Evolutionary conservation across 2,888 invertebrate species (phyloP), one percentile per base, ranked within the genome.

Genomic region (Drosophila planitibia): DNA sequence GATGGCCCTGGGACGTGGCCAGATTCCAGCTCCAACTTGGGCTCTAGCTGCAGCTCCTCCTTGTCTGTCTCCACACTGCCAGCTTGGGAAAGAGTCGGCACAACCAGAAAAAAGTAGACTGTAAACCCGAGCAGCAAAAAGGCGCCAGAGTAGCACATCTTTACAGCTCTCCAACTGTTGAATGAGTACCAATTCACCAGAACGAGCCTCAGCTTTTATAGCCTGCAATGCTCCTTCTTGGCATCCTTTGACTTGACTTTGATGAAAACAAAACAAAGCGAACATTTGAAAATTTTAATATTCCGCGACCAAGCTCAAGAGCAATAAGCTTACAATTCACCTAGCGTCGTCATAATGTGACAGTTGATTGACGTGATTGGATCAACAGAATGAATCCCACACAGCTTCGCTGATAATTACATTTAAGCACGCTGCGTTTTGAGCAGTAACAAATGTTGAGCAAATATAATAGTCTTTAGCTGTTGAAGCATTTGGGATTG

Each of bases 351-450:
- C 4, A 4, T 41, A 39, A 39, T 51, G 68, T 78, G 82, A 75
- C 82, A 68, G 49, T 14, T 82, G 82, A 82, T 81, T 78, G 82
- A 83, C 83, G 39, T 71, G 70, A 82, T 74, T 81, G 67, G 76
- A 66, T 80, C 55, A 69, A 30, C 62, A 16, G 25, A 37, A 35
- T 35, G 58, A 76, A 57, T 25, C 53, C 65, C 41, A 49, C 62
- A 35, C 47, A 22, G 63, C 59, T 22, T 32, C 30, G 10, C 30
- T 30, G 30, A 62, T 74, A 69, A 79, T 81, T 72, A 16, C 62
- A 81, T 72, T 72, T 76, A 52, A 55, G 33, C 22, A 39, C 32
- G 7, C 6, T 33, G 28, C 35, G 41, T n/a, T 16, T n/a, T n/a
- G 37, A 47, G 32, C 32, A 41, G 19, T 1, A 33, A 25, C n/a